phyloP scores from a whole-genome alignment of 2,888 invertebrate genomes.

The Tetrapedia diversipes region DNA sequence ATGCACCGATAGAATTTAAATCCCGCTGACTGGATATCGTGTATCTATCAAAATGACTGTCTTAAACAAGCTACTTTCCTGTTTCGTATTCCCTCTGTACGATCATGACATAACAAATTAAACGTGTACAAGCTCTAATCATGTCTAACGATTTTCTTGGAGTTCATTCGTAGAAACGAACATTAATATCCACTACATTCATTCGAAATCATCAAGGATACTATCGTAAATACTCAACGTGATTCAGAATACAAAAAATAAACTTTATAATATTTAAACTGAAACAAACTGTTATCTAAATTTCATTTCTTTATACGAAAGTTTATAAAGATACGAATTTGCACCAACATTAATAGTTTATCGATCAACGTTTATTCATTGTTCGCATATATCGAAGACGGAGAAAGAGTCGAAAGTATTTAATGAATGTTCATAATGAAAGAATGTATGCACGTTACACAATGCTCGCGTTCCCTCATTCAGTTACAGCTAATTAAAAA shows the following conservation, averaged over 20 bases:
- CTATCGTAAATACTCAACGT: too few relatives aligned
- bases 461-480: background rate
- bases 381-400: too few relatives aligned
- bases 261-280: too few relatives aligned
- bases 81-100: constrained; percentile 5
- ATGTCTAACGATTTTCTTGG: constrained; percentile 8
- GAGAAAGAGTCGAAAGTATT: constrained; percentile 7
- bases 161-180: constrained; percentile 5
- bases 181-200: background rate
- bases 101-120: background rate
- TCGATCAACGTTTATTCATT: too few relatives aligned
- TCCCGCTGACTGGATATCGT: constrained; percentile 3
- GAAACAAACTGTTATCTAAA: too few relatives aligned
- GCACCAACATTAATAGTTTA: too few relatives aligned
- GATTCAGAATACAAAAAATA: too few relatives aligned
- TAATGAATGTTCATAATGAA: background rate
- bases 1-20: constrained; percentile 27
- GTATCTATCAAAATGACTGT: constrained; percentile 11
- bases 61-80: constrained; percentile 28
- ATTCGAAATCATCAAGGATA: too few relatives aligned
- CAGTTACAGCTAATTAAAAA: constrained; percentile 32
- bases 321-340: too few relatives aligned
- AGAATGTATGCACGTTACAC: background rate
- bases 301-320: too few relatives aligned
- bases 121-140: constrained; percentile 2